Conservation (phyloP, 2,888 invertebrate species). For the Eupithecia tripunctaria region DNA sequence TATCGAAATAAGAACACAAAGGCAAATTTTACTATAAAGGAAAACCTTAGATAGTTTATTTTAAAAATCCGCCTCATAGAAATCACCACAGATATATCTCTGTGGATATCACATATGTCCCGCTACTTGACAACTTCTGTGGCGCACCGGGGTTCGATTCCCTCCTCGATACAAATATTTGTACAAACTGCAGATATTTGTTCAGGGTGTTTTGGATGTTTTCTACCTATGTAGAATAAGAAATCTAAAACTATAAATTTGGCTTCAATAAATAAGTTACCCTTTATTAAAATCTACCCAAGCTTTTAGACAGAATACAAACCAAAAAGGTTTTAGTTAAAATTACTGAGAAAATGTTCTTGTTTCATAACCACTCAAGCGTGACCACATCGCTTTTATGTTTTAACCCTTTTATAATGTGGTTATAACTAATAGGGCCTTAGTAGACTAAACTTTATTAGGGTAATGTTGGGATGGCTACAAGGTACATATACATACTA, state of each 20-base stretch:
- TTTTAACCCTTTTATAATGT: not conserved
- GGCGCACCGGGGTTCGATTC: too few relatives aligned
- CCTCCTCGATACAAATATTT: too few relatives aligned
- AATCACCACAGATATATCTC: too few relatives aligned
- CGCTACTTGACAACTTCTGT: too few relatives aligned
- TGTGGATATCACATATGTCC: too few relatives aligned
- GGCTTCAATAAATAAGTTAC: not conserved
- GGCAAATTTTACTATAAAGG: not conserved
- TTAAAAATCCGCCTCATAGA: too few relatives aligned
- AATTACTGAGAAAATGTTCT: not conserved
- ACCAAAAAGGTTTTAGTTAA: not conserved
- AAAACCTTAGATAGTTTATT: not conserved
- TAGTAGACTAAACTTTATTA: too few relatives aligned
- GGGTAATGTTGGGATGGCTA: too few relatives aligned
- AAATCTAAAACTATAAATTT: not conserved
- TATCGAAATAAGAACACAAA: not conserved
- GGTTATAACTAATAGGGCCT: not conserved
- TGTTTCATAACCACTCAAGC: slow-evolving; percentile 1
- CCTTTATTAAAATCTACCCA: not conserved
- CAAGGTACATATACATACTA: too few relatives aligned
- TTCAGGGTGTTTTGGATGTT: too few relatives aligned
- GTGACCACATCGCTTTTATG: not conserved
- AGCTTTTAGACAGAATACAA: not conserved
- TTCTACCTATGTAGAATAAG: too few relatives aligned
- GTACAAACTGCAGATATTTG: too few relatives aligned